Evolutionary conservation across 64 coral and sea anemone species (phyloP).

Genomic region (Trachythela sp.): DNA sequence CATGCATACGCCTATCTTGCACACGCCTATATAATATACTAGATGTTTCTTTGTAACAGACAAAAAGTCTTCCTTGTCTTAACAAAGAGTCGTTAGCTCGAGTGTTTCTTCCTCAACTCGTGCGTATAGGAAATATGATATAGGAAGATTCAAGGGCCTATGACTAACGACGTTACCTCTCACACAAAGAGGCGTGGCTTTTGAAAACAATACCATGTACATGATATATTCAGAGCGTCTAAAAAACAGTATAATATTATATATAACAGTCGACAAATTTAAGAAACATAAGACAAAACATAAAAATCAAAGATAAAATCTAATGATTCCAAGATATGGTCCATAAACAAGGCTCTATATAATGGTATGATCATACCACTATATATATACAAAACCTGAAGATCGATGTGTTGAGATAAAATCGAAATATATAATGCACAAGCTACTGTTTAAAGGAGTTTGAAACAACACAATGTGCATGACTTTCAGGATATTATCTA

Average conservation of each 20-base stretch:
- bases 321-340: too few species aligned
- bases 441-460: too few species aligned
- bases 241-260: too few species aligned
- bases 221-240: neutral
- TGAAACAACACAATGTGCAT: too few species aligned
- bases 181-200: neutral
- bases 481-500: too few species aligned
- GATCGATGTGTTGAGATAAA: too few species aligned
- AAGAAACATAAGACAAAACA: neutral
- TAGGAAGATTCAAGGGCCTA: neutral
- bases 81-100: neutral
- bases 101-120: neutral
- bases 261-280: neutral
- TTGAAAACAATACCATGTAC: neutral
- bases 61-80: neutral
- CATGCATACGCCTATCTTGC: too few species aligned
- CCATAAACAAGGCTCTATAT: too few species aligned
- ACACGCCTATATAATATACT: neutral
- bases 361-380: too few species aligned
- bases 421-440: too few species aligned
- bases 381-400: too few species aligned
- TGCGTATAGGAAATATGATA: neutral
- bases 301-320: too few species aligned
- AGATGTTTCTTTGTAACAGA: neutral
- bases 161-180: neutral